These are phyloP conservation scores for honey bee (Apis mellifera) DNA, from an alignment of 1,140 invertebrate genomes.

Conservation along the genomic window DNA sequence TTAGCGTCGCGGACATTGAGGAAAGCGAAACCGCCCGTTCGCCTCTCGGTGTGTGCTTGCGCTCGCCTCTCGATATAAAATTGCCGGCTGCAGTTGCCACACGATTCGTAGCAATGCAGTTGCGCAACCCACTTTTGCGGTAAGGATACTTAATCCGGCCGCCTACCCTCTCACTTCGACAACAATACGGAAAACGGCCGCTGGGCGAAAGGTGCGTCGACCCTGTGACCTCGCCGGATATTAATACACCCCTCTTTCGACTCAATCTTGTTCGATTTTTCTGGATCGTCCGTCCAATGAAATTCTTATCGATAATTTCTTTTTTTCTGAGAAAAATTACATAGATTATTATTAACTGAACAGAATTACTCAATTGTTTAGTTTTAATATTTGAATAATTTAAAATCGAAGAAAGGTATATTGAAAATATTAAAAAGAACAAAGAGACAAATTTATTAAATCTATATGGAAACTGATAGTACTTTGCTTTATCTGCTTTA, in stretches of 20 bases:
- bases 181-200: conserved; percentile 58
- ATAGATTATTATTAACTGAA: too few relatives aligned
- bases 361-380: too few relatives aligned
- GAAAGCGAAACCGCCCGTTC: conserved; percentile 71
- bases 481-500: too few relatives aligned
- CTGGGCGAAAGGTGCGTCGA: conserved; percentile 31
- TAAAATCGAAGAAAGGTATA: too few relatives aligned
- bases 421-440: too few relatives aligned
- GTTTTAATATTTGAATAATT: too few relatives aligned
- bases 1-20: conserved; percentile 58
- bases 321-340: too few relatives aligned
- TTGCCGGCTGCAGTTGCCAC: conserved; percentile 59
- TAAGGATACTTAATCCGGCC: conserved; percentile 66
- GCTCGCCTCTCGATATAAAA: conserved; percentile 15
- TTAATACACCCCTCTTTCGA: neutral
- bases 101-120: conserved; percentile 66
- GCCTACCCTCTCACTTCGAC: conserved; percentile 59
- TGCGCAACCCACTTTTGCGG: conserved; percentile 65
- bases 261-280: neutral
- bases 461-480: too few relatives aligned
- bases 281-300: neutral
- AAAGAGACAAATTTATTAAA: too few relatives aligned
- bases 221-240: neutral
- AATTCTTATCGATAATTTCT: too few relatives aligned
- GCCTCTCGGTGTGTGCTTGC: conserved; percentile 17